Evolutionary conservation across 2,113 vertebrate species (phyloP), one percentile per base, ranked within the genome.

Genomic region (Andinoacara biseriatus): DNA sequence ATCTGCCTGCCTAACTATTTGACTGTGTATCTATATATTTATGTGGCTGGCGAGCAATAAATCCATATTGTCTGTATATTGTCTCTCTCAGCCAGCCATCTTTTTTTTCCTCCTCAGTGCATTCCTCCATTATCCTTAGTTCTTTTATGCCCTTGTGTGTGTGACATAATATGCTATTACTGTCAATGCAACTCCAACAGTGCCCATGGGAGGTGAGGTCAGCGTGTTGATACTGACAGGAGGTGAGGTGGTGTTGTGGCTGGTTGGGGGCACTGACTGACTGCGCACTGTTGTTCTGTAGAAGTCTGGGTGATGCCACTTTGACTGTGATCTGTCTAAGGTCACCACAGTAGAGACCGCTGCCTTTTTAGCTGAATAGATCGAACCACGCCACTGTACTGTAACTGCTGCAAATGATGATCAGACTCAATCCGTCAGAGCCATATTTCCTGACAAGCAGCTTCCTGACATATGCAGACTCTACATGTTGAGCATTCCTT

Each of bases 141-240:
- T 72, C 76, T 79, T 78, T 60, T 52, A 24, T 74, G 20, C 10
- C 24, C 17, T 79, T 35, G 69, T 57, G 7, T 83, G 67, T 81
- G 11, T 85, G 78, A 86, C 22, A 35, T 81, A 29, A 82, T 87
- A 43, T 85, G 57, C 26, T 61, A 14, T 74, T 82, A 74, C 79
- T 92, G 80, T 90, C 72, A 74, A 87, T 86, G 59, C 79, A 84
- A 83, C 72, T 83, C 84, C 83, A 77, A 65, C 86, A 89, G 87
- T 86, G 69, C 43, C 78, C 62, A 35, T 86, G 85, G 88, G 76
- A 80, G 84, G 59, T 77, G 84, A 87, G 81, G 75, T 94, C 91
- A 91, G 81, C 84, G 86, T 91, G 86, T 85, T 91, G 91, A 86
- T 84, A 79, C 86, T 93, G 80, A 90, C 80, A 78, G 86, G 87